Base-by-base conservation (phyloP, 2,797 vertebrate species). In the Rhadinocentrus ornatus region DNA sequence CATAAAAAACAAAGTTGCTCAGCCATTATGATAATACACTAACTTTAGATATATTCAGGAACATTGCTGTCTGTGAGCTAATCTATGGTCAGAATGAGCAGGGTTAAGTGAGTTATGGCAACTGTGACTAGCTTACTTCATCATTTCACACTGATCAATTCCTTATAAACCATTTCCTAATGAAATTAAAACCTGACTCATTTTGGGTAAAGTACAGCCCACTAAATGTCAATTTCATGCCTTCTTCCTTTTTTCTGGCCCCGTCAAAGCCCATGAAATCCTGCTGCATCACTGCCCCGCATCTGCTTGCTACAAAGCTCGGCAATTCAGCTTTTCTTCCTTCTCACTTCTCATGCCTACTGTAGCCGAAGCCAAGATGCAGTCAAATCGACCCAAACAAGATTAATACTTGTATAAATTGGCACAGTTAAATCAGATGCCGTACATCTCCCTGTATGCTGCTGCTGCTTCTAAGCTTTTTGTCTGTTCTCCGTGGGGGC, bases 241-340 rank as follows among this genome's bases (percentile, higher is more conserved):
- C 74, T 56, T 66, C 80, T 77, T 67, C 86, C 59, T 84, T 76
- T 71, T 76, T 71, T 70, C 76, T 85, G 85, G 87, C 89, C 83
- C 87, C 83, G 77, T 87, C 82, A 80, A 48, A 84, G 80, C 86
- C 85, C 84, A 79, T 78, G 86, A 94, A 95, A 95, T 94, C 93
- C 92, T 95, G 94, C 95, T 94, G 93, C 94, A 95, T 95, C 94
- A 95, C 94, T 93, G 93, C 91, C 86, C 91, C 92, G 86, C 93
- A 88, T 80, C 88, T 22, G 83, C 83, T 88, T 22, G 83, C 83
- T 88, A 83, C 79, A 76, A 13, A 84, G 83, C 90, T 82, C 80
- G 71, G 71, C 79, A 80, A 82, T 88, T 88, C 90, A 87, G 81
- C 89, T 85, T 82, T 81, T 82, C 85, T 71, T 71, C 62, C 74